phyloP scores from a whole-genome alignment of 2,113 vertebrate species.

The Mobula birostris region DNA sequence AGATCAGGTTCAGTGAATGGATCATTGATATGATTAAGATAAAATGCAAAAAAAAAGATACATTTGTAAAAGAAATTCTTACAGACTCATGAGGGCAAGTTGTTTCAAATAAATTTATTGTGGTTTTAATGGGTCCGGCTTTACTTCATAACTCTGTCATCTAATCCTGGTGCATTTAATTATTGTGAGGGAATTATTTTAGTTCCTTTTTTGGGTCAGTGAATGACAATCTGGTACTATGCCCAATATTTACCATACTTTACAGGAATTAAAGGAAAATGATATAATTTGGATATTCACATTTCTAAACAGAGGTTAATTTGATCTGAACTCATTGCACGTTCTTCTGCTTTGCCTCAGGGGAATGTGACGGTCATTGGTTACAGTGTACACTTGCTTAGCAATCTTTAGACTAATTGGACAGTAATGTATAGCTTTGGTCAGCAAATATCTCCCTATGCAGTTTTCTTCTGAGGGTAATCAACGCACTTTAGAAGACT shows the following conservation, averaged over 20 bases:
- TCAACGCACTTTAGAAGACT: slow-evolving; percentile 72
- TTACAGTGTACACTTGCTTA: slow-evolving; percentile 66
- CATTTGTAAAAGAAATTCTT: not conserved
- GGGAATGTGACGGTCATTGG: slow-evolving; percentile 59
- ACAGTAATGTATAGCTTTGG: slow-evolving; percentile 71
- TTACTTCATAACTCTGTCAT: not conserved
- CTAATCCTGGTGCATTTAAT: not conserved
- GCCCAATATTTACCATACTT: not conserved
- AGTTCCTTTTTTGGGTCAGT: not conserved
- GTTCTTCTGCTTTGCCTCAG: slow-evolving; percentile 43
- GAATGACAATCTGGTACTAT: not conserved
- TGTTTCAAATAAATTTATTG: not conserved
- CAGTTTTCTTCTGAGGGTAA: slow-evolving; percentile 61
- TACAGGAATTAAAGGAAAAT: slow-evolving; percentile 9
- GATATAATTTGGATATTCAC: slow-evolving; percentile 9
- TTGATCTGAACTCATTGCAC: slow-evolving; percentile 38
- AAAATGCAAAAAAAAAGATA: not conserved
- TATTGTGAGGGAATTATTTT: not conserved
- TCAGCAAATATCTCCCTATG: slow-evolving; percentile 67
- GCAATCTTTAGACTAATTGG: slow-evolving; percentile 70
- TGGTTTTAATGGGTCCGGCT: not conserved
- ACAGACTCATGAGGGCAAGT: not conserved
- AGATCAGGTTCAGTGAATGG: not conserved
- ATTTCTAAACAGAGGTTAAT: slow-evolving; percentile 37
- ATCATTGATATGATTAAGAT: not conserved